Conservation (phyloP, 2,113 vertebrate genomes). For the Callorhinus ursinus region DNA sequence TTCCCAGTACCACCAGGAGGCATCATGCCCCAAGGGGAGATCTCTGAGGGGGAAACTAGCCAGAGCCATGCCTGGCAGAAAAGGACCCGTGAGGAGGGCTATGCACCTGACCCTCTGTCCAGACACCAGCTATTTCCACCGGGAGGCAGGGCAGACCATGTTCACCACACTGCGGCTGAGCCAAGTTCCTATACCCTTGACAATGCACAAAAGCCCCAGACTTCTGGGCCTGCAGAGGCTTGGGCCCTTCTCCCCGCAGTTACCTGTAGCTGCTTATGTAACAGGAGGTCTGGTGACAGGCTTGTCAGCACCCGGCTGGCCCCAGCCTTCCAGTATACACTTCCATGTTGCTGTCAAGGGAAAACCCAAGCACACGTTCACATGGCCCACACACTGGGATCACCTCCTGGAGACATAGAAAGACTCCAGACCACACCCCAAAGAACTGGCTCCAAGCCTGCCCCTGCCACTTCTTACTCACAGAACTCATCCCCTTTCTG, state of each 20-base stretch:
- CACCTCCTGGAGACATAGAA: neutral
- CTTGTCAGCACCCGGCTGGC: constrained; percentile 84
- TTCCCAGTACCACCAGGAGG: neutral
- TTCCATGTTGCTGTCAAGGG: constrained; percentile 95
- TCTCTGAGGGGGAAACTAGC: too few relatives aligned
- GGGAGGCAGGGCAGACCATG: neutral
- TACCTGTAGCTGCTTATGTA: constrained; percentile 91
- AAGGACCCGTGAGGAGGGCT: neutral
- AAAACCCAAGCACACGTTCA: neutral
- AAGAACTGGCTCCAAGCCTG: neutral
- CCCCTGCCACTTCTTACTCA: neutral
- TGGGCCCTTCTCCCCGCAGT: neutral
- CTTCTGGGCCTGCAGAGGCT: neutral
- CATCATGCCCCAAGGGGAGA: neutral
- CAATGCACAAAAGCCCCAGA: neutral
- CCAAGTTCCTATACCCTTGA: neutral
- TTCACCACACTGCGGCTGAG: neutral
- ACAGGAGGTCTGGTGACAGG: constrained; percentile 82
- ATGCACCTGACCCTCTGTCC: neutral
- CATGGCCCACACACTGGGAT: fast-evolving
- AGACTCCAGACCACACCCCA: neutral
- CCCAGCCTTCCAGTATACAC: constrained; percentile 94
- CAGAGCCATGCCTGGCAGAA: neutral
- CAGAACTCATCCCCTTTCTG: neutral
- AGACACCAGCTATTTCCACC: neutral